phyloP scores from a whole-genome alignment of 2,888 invertebrate genomes.

The Xestia ashworthii region DNA sequence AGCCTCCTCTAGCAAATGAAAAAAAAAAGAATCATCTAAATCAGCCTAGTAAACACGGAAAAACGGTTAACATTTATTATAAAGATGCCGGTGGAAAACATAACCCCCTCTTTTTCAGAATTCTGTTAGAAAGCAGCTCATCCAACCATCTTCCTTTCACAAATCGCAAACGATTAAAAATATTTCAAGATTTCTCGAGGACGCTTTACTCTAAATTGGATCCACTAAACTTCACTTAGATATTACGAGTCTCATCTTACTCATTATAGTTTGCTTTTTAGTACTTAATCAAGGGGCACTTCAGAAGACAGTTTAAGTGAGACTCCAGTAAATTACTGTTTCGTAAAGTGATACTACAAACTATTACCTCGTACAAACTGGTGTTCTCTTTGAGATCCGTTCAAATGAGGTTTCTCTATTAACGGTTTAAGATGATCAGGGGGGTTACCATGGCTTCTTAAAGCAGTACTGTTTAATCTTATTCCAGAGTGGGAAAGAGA shows the following conservation, averaged over 20 bases:
- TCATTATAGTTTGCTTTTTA: slow-evolving; percentile 52
- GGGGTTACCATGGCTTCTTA: no score
- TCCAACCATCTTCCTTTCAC: not conserved
- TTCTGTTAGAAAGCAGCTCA: not conserved
- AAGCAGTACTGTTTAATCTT: no score
- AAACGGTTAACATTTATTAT: no score
- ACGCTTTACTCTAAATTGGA: slow-evolving; percentile 26
- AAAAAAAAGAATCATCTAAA: no score
- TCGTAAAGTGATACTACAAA: slow-evolving; percentile 49
- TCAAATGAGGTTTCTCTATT: slow-evolving; percentile 45
- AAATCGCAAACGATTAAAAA: slow-evolving; percentile 34
- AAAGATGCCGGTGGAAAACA: no score
- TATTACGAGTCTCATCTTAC: slow-evolving; percentile 23
- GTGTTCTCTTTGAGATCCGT: slow-evolving; percentile 29
- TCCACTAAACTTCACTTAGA: slow-evolving; percentile 26
- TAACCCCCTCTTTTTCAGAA: no score
- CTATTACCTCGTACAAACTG: slow-evolving; percentile 28
- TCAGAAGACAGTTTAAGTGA: slow-evolving; percentile 49
- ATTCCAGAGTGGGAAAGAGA: no score
- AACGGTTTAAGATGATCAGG: slow-evolving; percentile 43
- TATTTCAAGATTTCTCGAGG: slow-evolving; percentile 7
- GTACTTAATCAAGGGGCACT: slow-evolving; percentile 48
- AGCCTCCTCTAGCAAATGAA: no score
- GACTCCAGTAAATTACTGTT: slow-evolving; percentile 33
- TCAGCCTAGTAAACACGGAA: no score